phyloP scores from a whole-genome alignment of 1,140 invertebrate genomes.

The Amyelois transitella region DNA sequence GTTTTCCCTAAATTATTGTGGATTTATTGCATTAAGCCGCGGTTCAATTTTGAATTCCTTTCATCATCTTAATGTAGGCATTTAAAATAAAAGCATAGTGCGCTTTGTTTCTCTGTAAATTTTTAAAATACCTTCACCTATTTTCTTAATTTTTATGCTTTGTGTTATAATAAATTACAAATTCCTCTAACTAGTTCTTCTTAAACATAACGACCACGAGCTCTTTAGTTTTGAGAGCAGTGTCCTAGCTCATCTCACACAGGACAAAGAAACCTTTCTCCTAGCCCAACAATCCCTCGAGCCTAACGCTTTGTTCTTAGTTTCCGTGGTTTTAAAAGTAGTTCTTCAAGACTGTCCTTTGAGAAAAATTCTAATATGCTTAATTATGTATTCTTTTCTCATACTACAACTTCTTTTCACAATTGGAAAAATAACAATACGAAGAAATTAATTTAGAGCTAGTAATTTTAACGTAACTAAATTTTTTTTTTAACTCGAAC shows the following conservation, averaged over 20 bases:
- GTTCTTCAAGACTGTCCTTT: neutral
- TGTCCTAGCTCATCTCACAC: slow-evolving; percentile 26
- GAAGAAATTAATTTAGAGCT: too few species aligned
- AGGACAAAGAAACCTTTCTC: slow-evolving; percentile 46
- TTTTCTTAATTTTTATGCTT: neutral
- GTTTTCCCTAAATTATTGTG: too few species aligned
- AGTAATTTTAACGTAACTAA: too few species aligned
- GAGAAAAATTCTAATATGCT: slow-evolving; percentile 1
- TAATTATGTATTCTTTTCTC: neutral
- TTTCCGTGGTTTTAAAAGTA: neutral
- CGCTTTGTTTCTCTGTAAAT: too few species aligned
- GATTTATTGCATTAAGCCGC: too few species aligned
- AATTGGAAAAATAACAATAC: too few species aligned
- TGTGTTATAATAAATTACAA: neutral
- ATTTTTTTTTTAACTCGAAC: too few species aligned
- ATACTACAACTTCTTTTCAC: too few species aligned
- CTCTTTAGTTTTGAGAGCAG: slow-evolving; percentile 28
- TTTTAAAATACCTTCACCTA: too few species aligned
- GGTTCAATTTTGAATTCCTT: too few species aligned
- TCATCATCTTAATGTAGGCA: too few species aligned
- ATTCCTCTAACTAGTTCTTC: neutral
- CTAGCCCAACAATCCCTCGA: slow-evolving; percentile 40
- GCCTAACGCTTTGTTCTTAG: slow-evolving; percentile 47
- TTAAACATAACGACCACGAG: slow-evolving; percentile 4
- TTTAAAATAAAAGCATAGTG: too few species aligned